Evolutionary conservation across 2,797 vertebrate genomes (phyloP).

Genomic region (Tinamus major): DNA sequence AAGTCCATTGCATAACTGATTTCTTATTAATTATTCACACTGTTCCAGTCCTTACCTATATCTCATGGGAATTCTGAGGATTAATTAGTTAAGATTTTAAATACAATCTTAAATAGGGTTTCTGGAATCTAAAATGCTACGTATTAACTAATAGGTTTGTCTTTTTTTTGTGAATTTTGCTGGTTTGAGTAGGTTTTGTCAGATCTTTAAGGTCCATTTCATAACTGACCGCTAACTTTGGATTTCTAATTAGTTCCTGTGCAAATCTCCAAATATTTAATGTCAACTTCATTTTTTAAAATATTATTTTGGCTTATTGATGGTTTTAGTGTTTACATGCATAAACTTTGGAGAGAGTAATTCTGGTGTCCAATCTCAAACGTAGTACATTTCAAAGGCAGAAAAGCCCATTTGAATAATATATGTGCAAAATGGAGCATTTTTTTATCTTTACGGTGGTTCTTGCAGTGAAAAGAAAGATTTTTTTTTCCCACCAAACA

Average conservation of each 20-base stretch:
- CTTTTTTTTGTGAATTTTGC: neutral
- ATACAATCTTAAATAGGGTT: slow-evolving; percentile 24
- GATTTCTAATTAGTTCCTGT: slow-evolving; percentile 47
- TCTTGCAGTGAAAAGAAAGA: slow-evolving; percentile 17
- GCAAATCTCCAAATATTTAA: slow-evolving; percentile 52
- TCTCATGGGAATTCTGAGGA: slow-evolving; percentile 5
- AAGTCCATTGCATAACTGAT: slow-evolving; percentile 34
- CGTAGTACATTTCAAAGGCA: slow-evolving; percentile 8
- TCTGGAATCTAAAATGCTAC: neutral
- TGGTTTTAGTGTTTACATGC: slow-evolving; percentile 41
- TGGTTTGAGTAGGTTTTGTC: neutral
- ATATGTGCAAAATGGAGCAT: neutral
- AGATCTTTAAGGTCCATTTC: slow-evolving; percentile 20
- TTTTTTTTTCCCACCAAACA: slow-evolving; percentile 24
- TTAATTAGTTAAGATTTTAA: slow-evolving; percentile 55
- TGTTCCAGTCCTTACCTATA: neutral
- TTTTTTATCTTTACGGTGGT: neutral
- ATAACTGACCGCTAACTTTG: slow-evolving; percentile 21
- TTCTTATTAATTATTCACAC: slow-evolving; percentile 51
- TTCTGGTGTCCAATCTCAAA: slow-evolving; percentile 38
- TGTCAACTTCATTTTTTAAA: slow-evolving; percentile 19
- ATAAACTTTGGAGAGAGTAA: slow-evolving; percentile 46
- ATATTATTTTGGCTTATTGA: slow-evolving; percentile 21
- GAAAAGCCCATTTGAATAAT: slow-evolving; percentile 40
- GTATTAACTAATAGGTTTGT: neutral